Conservation (phyloP, 2,113 vertebrate genomes). For the Tilapia sparmanii region DNA sequence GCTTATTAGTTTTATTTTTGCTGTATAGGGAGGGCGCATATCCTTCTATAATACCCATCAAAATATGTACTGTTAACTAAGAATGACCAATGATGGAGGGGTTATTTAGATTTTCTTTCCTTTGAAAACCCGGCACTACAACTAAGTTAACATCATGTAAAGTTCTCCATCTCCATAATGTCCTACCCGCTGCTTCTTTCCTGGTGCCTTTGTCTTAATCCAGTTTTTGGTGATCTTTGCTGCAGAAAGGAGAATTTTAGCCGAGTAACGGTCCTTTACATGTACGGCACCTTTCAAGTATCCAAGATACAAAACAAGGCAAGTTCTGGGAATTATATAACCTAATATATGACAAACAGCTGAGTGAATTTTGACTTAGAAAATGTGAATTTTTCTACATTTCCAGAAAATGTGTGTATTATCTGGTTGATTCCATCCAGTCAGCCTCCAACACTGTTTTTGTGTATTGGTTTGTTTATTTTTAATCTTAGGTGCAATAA, state of each 20-base stretch:
- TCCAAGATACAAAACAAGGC: neutral
- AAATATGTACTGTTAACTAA: neutral
- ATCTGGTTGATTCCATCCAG: neutral
- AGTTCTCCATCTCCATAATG: neutral
- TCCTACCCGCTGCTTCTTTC: neutral
- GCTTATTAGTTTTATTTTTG: neutral
- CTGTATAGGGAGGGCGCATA: neutral
- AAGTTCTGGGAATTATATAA: neutral
- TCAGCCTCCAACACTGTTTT: neutral
- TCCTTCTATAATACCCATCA: neutral
- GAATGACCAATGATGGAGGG: neutral
- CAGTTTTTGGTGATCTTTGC: neutral
- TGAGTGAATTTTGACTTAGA: neutral
- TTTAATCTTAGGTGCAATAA: neutral
- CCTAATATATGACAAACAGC: neutral
- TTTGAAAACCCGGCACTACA: neutral
- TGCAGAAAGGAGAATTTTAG: neutral
- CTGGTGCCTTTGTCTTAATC: neutral
- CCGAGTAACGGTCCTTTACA: neutral
- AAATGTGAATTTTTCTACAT: neutral
- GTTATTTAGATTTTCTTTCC: neutral
- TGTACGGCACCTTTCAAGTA: neutral
- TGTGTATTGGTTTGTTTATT: neutral
- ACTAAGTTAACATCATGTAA: neutral
- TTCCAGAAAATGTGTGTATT: neutral